These are phyloP conservation scores for Gadus macrocephalus DNA, from an alignment of 2,113 vertebrate genomes.

Conservation along the genomic window DNA sequence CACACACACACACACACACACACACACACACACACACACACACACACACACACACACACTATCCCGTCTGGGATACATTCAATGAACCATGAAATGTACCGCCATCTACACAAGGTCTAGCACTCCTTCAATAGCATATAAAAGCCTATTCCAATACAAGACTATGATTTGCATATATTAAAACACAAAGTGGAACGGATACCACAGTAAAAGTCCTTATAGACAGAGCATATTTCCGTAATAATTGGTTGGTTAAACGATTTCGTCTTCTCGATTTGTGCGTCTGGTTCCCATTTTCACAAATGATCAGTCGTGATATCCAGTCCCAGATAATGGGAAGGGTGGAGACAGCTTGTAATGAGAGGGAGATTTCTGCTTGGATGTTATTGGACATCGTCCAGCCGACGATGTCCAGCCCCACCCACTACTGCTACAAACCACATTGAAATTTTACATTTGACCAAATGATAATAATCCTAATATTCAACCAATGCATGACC, in stretches of 20 bases:
- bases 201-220: slow-evolving; percentile 12
- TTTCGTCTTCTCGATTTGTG: no score
- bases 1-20: background rate
- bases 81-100: no score
- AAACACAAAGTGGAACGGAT: background rate
- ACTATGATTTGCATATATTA: background rate
- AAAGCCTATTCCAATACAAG: slow-evolving; percentile 5
- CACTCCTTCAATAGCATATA: background rate
- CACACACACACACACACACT: no score
- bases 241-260: background rate
- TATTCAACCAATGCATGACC: no score
- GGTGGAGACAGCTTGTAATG: slow-evolving; percentile 26
- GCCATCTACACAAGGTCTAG: no score
- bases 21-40: background rate
- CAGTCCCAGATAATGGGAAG: background rate
- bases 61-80: no score
- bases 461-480: background rate
- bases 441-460: background rate
- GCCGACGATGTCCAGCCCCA: slow-evolving; percentile 34
- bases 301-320: background rate
- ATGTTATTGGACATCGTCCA: slow-evolving; percentile 43
- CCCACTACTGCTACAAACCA: slow-evolving; percentile 29
- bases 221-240: background rate
- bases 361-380: slow-evolving; percentile 37
- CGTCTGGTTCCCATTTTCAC: no score